phyloP scores from a whole-genome alignment of 1,140 invertebrate species.

The Meteorus sp. region DNA sequence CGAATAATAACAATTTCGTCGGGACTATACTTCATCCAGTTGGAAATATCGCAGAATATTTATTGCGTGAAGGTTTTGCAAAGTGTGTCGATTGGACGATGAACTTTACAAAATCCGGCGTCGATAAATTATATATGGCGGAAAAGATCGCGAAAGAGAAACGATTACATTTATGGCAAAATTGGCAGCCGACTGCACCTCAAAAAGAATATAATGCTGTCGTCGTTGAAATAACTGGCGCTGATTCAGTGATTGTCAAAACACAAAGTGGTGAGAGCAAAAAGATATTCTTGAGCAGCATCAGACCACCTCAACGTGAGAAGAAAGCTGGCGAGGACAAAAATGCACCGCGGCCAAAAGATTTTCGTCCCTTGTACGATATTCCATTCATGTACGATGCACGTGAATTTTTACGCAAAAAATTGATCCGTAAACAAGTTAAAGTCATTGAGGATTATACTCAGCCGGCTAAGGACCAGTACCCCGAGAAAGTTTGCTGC shows the following conservation, averaged over 20 bases:
- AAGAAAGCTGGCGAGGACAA: constrained; percentile 67
- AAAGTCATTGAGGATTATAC: constrained; percentile 94
- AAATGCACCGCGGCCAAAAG: constrained; percentile 63
- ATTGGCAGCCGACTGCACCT: constrained; percentile 70
- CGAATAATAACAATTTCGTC: constrained; percentile 91
- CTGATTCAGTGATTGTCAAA: constrained; percentile 89
- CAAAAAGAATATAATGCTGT: constrained; percentile 80
- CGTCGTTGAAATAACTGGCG: constrained; percentile 90
- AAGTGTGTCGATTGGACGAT: constrained; percentile 98
- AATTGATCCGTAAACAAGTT: constrained; percentile 94
- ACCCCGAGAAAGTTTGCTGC: constrained; percentile 94
- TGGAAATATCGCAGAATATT: constrained; percentile 91
- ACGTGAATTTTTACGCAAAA: constrained; percentile 94
- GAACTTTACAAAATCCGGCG: constrained; percentile 78
- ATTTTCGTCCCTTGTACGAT: constrained; percentile 89
- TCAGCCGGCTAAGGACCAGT: constrained; percentile 89
- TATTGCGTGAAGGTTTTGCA: constrained; percentile 90
- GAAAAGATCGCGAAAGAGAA: constrained; percentile 91
- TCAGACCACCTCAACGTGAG: constrained; percentile 80
- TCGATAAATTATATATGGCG: constrained; percentile 78
- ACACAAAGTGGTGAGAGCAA: constrained; percentile 75
- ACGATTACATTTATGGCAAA: constrained; percentile 85
- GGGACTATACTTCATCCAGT: constrained; percentile 92
- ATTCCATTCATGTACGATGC: constrained; percentile 98
- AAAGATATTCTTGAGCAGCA: constrained; percentile 95